Percentiles rank a stretch among this genome's conserved stretches.
phyloP scores from a whole-genome alignment of 1,140 invertebrate genomes.

The Babylonia areolata region DNA sequence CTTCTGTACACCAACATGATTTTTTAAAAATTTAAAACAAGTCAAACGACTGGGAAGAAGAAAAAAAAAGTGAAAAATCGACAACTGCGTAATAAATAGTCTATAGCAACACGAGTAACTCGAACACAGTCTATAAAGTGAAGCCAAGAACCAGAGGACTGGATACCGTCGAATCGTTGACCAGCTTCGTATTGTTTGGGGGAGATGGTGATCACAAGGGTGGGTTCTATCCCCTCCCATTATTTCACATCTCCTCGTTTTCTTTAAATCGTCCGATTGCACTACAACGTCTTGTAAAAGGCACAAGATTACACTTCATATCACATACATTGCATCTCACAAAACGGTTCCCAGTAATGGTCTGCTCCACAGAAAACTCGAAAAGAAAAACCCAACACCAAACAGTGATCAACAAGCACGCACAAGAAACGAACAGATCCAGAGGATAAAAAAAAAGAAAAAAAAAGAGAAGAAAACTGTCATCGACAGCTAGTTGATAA shows the following conservation, averaged over 20 bases:
- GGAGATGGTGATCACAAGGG: not conserved
- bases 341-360: constrained; percentile 32
- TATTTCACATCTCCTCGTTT: not conserved
- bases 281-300: constrained; percentile 33
- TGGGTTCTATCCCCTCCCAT: not conserved
- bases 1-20: constrained; percentile 29
- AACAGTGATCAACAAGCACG: constrained; percentile 25
- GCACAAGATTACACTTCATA: constrained; percentile 10
- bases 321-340: constrained; percentile 38
- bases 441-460: not conserved
- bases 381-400: constrained; percentile 18
- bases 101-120: constrained; percentile 27
- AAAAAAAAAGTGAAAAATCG: constrained; percentile 10
- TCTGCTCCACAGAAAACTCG: constrained; percentile 18
- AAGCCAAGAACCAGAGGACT: not conserved
- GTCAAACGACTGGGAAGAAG: constrained; percentile 24
- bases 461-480: no score
- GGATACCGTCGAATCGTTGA: constrained; percentile 22
- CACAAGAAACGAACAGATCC: not conserved
- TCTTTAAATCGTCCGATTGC: constrained; percentile 7
- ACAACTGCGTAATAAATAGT: constrained; percentile 30
- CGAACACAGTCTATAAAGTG: constrained; percentile 13
- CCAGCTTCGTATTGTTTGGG: not conserved
- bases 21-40: not conserved
- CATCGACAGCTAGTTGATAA: constrained; percentile 22